Base-by-base conservation (phyloP, 2,113 vertebrate genomes). In the Montifringilla adamsi region DNA sequence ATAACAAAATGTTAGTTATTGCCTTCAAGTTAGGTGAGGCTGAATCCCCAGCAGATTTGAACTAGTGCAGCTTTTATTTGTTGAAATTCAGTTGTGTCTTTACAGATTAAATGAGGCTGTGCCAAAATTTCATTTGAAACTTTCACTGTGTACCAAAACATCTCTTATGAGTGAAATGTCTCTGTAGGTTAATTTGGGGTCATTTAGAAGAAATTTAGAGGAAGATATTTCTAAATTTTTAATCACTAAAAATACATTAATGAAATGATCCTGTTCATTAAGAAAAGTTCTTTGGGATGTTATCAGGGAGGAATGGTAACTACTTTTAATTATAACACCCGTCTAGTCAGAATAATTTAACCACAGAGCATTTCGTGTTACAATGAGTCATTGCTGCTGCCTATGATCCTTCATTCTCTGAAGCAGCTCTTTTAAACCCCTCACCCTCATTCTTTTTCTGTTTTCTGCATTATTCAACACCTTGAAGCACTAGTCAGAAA, bases 401-500 rank as follows among this genome's bases (percentile, higher is more conserved):
- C 52, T 78, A 5, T 84, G 55, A 73, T 76, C 43, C 46, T 63
- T 86, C 59, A 60, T 69, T 94, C 68, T 87, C 64, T 64, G 49
- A 84, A 56, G 50, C 17, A 89, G 16, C 24, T 87, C 41, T 84
- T 94, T 94, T 33, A 73, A 91, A 72, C 31, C 15, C 13, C 17
- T 81, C 31, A 50, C 35, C 9, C 6, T 87, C 24, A 19, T 60
- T 91, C 60, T 13, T 13, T 67, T 94, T 93, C 60, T 76, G 4
- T n/a, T 92, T 37, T 37, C 37, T 84, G n/a, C 43, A 69, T 94
- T 91, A 91, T 83, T 94, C 79, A 90, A 79, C 15, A 73, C 27
- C 20, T 86, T 58, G 62, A 91, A 87, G 49, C 13, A 55, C 17
- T 76, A 80, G 46, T 47, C 89, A 70, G 26, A 91, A n/a, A 47